Conservation (phyloP, 1,140 invertebrate species). For the Nebria ingens region DNA sequence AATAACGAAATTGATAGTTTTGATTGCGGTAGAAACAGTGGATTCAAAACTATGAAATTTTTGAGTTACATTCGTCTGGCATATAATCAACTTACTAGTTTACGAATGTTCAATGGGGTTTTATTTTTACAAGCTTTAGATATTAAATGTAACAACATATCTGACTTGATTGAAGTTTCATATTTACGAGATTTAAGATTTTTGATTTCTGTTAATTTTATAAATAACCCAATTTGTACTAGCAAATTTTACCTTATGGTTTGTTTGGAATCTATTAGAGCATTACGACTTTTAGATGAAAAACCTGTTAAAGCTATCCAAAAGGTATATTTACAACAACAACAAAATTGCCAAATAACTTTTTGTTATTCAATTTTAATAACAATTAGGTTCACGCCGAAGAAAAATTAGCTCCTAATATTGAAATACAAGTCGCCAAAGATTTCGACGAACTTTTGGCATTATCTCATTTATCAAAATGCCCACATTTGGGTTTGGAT, state of each 20-base stretch:
- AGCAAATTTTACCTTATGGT: too few species aligned
- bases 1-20: constrained; percentile 15
- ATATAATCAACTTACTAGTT: constrained; percentile 13
- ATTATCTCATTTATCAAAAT: constrained; percentile 13
- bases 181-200: constrained; percentile 19
- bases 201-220: constrained; percentile 20
- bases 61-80: constrained; percentile 16
- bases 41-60: constrained; percentile 18
- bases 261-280: constrained; percentile 17
- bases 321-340: too few species aligned
- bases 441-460: constrained; percentile 1
- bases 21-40: constrained; percentile 5
- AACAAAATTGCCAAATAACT: too few species aligned
- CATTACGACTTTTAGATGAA: constrained; percentile 18
- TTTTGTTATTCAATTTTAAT: too few species aligned
- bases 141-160: constrained; percentile 17
- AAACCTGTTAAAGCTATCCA: constrained; percentile 10
- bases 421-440: background rate
- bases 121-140: constrained; percentile 16
- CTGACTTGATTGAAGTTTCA: constrained; percentile 19
- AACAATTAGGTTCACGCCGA: too few species aligned
- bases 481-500: constrained; percentile 15
- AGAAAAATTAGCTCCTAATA: constrained; percentile 8
- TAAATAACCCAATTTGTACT: constrained; percentile 24
- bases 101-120: constrained; percentile 18